phyloP scores from a whole-genome alignment of 2,113 vertebrate species.

The Nettapus auritus region DNA sequence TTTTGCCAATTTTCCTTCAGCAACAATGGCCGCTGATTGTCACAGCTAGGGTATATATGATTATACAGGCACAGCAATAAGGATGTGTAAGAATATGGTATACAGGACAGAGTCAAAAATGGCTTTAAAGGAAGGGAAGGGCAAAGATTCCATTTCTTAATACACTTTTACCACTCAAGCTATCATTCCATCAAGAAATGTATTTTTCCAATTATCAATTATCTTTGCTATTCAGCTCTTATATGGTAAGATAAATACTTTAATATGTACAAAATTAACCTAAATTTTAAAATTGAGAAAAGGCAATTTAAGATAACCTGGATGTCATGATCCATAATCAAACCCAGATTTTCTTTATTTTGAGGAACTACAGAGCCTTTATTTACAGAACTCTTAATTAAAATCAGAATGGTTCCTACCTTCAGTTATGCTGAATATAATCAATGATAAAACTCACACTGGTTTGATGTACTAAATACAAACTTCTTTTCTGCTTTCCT shows the following conservation, averaged over 20 bases:
- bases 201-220: background rate
- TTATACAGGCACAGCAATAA: background rate
- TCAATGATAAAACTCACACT: background rate
- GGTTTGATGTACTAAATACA: background rate
- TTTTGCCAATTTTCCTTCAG: background rate
- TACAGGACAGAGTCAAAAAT: background rate
- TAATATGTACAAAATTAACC: background rate
- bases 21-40: background rate
- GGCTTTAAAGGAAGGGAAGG: background rate
- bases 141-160: background rate
- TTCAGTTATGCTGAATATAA: background rate
- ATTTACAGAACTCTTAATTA: background rate
- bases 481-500: conserved; percentile 43
- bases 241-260: background rate
- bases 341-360: background rate
- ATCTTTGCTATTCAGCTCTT: background rate
- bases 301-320: background rate
- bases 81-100: background rate
- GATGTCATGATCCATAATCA: background rate
- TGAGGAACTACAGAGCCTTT: background rate
- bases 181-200: background rate
- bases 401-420: background rate
- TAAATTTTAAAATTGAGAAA: background rate
- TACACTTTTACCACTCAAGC: background rate
- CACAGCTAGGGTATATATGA: background rate